These are phyloP conservation scores for Struthio camelus DNA, from an alignment of 2,113 vertebrate species.

Conservation along the genomic window DNA sequence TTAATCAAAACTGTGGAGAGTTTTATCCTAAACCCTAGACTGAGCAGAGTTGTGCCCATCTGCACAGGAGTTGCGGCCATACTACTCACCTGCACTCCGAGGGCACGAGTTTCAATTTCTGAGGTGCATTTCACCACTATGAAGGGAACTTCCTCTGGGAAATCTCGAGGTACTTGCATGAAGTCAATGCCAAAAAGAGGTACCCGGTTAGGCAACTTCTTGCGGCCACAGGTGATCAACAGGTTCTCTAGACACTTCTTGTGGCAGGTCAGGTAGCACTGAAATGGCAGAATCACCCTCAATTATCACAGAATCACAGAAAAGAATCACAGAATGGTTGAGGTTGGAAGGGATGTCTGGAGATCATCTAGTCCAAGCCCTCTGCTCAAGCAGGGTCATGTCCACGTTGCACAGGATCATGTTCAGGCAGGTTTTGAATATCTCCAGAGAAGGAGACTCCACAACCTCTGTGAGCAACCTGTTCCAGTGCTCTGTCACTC, in stretches of 20 bases:
- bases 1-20: neutral
- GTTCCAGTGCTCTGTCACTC: too few species aligned
- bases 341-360: too few species aligned
- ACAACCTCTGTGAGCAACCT: too few species aligned
- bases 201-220: constrained; percentile 73
- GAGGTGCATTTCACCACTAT: constrained; percentile 84
- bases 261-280: constrained; percentile 90
- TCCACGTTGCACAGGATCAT: too few species aligned
- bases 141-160: constrained; percentile 85
- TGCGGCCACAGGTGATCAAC: constrained; percentile 84
- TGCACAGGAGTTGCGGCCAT: neutral
- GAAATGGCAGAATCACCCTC: neutral
- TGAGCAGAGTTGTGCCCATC: neutral
- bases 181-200: constrained; percentile 86
- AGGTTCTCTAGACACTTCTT: constrained; percentile 91
- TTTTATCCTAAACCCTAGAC: too few species aligned
- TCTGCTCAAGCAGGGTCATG: too few species aligned
- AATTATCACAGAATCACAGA: too few species aligned
- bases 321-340: too few species aligned
- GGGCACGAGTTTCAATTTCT: constrained; percentile 88
- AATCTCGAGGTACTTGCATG: constrained; percentile 74
- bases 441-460: too few species aligned
- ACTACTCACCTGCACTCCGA: constrained; percentile 83
- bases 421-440: too few species aligned
- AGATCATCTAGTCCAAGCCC: too few species aligned